Evolutionary conservation across 1,140 invertebrate genomes (phyloP), one percentile per base, ranked within the genome.

Genomic region (Drosophila orosa): DNA sequence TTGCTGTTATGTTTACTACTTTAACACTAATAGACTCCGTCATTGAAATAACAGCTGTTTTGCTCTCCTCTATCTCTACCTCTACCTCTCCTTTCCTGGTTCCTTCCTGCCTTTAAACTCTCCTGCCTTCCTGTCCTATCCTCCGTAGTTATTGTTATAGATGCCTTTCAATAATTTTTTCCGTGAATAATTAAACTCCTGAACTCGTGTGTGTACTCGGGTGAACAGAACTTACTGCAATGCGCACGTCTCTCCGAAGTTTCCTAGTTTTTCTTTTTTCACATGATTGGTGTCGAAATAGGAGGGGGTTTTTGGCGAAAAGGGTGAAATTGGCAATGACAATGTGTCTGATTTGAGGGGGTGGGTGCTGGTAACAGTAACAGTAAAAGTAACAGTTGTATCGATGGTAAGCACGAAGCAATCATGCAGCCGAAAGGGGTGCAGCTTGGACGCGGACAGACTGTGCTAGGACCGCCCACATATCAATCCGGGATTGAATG

Each of bases 11-110:
- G 61, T 35, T 72, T 69, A 76, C 76, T 87, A 87, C 68, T 74
- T 90, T 82, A 91, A 90, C 78, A 76, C 89, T 90, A 90, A 90
- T 91, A 90, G 89, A 90, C 83, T 89, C 78, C 71, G 66, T 84
- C 71, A 78, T 77, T 85, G 84, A 79, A 77, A 81, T 79, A 82
- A 91, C 84, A 82, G 79, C 84, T 71, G 80, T 62, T 78, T 60
- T 71, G 17, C 52, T 77, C 55, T 35, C 27, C 15, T 57, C 50
- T 47, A 57, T n/a, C n/a, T n/a, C n/a, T n/a, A n/a, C n/a, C n/a
- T n/a, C n/a, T n/a, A n/a, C n/a, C n/a, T n/a, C n/a, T n/a, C 40
- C 48, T n/a, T 39, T 52, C 31, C 29, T 25, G 17, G 12, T 5
- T 47, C 44, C 44, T 47, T n/a, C 27, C n/a, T 44, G 22, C 19